A percentile compares a stretch with the other conserved stretches of the same genome.
Evolutionary conservation across 2,113 vertebrate genomes (phyloP).

Genomic region (Sturnus vulgaris): DNA sequence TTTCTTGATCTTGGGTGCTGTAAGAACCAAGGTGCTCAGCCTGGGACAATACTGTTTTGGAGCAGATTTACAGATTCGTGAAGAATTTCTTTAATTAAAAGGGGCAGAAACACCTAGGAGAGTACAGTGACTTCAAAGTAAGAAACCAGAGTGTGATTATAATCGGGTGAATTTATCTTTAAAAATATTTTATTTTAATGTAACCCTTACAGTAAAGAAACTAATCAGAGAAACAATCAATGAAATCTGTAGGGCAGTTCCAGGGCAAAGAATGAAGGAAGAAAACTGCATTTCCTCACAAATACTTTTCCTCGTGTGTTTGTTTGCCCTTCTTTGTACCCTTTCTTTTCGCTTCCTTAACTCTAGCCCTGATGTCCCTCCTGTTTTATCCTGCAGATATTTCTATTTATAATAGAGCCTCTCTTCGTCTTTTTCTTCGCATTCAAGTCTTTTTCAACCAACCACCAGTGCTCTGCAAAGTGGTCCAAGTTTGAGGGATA

Average conservation of each 20-base stretch:
- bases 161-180: background rate
- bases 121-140: background rate
- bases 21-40: background rate
- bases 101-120: background rate
- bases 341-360: background rate
- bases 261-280: background rate
- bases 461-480: background rate
- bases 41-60: background rate
- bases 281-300: rapidly evolving
- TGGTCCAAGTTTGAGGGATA: background rate
- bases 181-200: background rate
- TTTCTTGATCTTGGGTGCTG: background rate
- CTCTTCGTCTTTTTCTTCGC: background rate
- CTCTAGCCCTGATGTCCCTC: background rate
- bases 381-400: background rate
- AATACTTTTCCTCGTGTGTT: background rate
- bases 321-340: background rate
- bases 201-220: background rate
- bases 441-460: background rate
- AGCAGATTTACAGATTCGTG: background rate
- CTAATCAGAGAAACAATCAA: background rate
- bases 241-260: background rate
- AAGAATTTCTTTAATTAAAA: background rate
- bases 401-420: background rate
- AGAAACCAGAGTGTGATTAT: background rate